A percentile compares a stretch with the other conserved stretches of the same genome.
These are phyloP conservation scores for Ectemnius cavifrons DNA, from an alignment of 2,888 invertebrate species.

Conservation along the genomic window DNA sequence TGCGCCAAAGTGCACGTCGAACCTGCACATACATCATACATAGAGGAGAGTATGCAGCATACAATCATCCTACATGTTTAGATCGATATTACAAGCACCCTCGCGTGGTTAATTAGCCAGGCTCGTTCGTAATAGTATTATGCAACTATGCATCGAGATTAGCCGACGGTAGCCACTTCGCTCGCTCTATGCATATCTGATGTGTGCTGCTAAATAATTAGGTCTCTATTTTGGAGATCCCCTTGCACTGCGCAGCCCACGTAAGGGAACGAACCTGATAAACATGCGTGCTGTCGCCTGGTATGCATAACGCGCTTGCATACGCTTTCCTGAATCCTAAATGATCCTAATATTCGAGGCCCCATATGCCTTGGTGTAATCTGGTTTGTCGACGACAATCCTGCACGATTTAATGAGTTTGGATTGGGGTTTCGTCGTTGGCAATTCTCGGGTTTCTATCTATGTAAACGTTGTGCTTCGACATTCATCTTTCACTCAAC, in stretches of 20 bases:
- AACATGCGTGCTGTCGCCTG: background rate
- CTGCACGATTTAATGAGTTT: background rate
- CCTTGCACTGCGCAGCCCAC: background rate
- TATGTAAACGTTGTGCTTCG: no score
- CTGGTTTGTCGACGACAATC: background rate
- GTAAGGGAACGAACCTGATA: conserved; percentile 4
- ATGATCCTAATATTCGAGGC: background rate
- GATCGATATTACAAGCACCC: conserved; percentile 22
- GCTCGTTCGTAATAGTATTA: conserved; percentile 42
- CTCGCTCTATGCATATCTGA: background rate
- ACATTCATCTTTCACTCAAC: no score
- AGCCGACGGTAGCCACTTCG: conserved; percentile 19
- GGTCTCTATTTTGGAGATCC: background rate
- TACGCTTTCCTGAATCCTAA: conserved; percentile 8
- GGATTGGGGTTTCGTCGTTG: no score
- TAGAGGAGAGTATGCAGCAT: no score
- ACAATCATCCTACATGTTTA: conserved; percentile 19
- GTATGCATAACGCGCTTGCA: background rate
- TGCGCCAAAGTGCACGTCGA: no score
- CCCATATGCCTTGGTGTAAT: background rate
- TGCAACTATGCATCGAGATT: conserved; percentile 37
- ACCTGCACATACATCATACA: no score
- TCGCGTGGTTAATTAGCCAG: conserved; percentile 34
- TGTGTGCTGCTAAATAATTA: conserved; percentile 16
- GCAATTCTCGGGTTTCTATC: background rate